phyloP scores from a whole-genome alignment of 2,113 vertebrate species.

The Phoxinus phoxinus region DNA sequence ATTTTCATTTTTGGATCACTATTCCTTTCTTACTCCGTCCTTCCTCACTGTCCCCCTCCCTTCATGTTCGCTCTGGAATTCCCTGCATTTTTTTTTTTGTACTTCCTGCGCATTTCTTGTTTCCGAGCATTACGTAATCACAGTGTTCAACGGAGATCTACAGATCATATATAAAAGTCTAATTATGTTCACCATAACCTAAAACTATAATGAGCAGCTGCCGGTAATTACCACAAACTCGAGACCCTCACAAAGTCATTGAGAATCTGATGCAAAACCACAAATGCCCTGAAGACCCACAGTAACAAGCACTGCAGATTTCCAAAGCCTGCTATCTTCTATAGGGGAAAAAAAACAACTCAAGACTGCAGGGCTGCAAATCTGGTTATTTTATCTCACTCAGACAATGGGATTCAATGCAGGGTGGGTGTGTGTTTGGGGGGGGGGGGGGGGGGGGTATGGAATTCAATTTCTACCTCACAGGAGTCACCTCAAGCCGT shows the following conservation, averaged over 20 bases:
- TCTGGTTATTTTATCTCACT: constrained; percentile 40
- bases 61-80: background rate
- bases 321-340: constrained; percentile 30
- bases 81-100: background rate
- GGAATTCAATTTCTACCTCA: constrained; percentile 10
- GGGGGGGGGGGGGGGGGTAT: background rate
- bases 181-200: constrained; percentile 21
- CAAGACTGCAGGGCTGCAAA: constrained; percentile 32
- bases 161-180: constrained; percentile 18
- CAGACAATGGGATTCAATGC: background rate
- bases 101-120: background rate
- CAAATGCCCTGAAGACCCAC: constrained; percentile 21
- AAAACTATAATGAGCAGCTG: constrained; percentile 29
- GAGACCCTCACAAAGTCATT: constrained; percentile 12
- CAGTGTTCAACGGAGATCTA: background rate
- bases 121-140: background rate
- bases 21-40: background rate
- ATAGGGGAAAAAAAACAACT: background rate
- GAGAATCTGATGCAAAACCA: constrained; percentile 15
- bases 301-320: constrained; percentile 32
- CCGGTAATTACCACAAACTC: constrained; percentile 12
- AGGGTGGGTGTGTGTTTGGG: background rate
- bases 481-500: background rate
- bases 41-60: background rate
- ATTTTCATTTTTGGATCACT: too few species aligned